These are phyloP conservation scores for Leucozona laternaria DNA, from an alignment of 2,888 invertebrate species.

Conservation along the genomic window DNA sequence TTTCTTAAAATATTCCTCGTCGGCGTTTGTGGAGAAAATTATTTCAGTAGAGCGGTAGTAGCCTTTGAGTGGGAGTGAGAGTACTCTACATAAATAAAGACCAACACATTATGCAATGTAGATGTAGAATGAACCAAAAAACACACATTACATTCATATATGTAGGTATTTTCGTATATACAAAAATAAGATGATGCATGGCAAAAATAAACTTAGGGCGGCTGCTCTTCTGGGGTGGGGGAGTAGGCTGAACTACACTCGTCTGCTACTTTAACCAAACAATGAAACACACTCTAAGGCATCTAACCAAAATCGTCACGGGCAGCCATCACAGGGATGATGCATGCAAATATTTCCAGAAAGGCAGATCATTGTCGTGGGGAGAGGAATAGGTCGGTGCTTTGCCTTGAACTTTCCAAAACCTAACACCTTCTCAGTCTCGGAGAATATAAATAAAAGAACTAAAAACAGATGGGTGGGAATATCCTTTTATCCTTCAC, in stretches of 20 bases:
- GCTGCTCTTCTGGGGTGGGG: background rate
- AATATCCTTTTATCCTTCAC: constrained; percentile 1
- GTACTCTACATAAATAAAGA: background rate
- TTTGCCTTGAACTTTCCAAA: constrained; percentile 61
- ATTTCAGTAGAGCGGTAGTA: background rate
- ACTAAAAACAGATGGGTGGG: background rate
- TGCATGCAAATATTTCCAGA: constrained; percentile 34
- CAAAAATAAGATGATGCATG: constrained; percentile 34
- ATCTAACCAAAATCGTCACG: background rate
- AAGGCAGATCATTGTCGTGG: constrained; percentile 17
- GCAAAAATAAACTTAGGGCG: constrained; percentile 1
- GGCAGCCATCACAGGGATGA: background rate
- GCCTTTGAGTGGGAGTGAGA: background rate
- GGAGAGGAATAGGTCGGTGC: constrained; percentile 5
- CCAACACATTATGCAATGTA: constrained; percentile 6
- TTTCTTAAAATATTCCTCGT: constrained; percentile 30
- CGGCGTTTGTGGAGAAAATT: constrained; percentile 19
- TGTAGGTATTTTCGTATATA: background rate
- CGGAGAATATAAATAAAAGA: background rate
- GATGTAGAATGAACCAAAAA: background rate
- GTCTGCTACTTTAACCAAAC: constrained; percentile 41
- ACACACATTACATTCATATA: background rate
- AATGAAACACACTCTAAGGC: constrained; percentile 22
- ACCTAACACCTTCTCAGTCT: background rate
- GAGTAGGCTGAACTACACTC: background rate